Base-by-base conservation (phyloP, 2,113 vertebrate genomes). In the Bubo bubo region DNA sequence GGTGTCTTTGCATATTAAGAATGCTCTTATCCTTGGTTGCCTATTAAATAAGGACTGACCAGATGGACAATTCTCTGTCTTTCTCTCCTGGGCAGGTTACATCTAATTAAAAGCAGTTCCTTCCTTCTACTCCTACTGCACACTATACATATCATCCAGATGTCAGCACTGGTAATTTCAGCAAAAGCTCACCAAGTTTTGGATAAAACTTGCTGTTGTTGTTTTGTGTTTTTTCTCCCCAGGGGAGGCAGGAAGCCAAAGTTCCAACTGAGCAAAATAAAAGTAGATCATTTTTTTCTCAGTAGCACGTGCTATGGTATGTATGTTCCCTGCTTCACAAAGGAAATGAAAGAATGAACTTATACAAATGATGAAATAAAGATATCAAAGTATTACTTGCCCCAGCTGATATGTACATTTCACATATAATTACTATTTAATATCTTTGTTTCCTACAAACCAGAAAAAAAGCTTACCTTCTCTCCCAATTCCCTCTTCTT, bases 31-130 rank as follows among this genome's bases (percentile, higher is more conserved):
- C 52, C 92, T 95, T 88, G 68, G 77, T 39, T 96, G 79, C 91
- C 95, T 96, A 86, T 96, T 97, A 97, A 95, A 52, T 74, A 93
- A 94, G 63, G 96, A 96, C 34, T 95, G 97, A 96, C 96, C 97
- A 97, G 95, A 98, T 96, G 94, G 95, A 97, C 81, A 94, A 73
- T 79, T 63, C 86, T 90, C 91, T 62, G 26, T 59, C 55, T 94
- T 82, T 92, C 82, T 92, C 91, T 98, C 85, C 53, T 87, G 81
- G 72, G 71, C 93, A 97, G 84, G 85, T 90, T 97, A 94, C 74
- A 95, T 79, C 93, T 95, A 97, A 98, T 98, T 97, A 97, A 98
- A 98, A 97, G 95, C 93, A 94, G 91, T 95, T 98, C 75, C 30
- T 27, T 96, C 96, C 92, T 97, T 90, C 83, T 77, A 37, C 12